These are phyloP conservation scores for Champsocephalus gunnari DNA, from an alignment of 2,797 vertebrate species.

Conservation along the genomic window DNA sequence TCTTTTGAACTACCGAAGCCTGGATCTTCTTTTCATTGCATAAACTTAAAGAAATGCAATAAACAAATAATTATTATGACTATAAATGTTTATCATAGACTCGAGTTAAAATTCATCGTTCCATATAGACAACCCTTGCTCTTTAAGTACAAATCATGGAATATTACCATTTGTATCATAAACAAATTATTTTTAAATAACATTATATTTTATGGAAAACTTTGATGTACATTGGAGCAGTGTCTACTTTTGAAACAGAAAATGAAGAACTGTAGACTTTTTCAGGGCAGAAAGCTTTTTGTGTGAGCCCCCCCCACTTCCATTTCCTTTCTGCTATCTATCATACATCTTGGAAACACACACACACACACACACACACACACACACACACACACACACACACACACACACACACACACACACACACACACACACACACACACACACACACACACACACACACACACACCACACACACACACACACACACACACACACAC, in stretches of 20 bases:
- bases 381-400: constrained; percentile 7
- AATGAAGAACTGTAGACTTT: not conserved
- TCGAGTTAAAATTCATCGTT: not conserved
- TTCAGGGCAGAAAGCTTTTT: not conserved
- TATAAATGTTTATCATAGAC: not conserved
- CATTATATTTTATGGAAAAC: not conserved
- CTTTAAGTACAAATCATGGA: constrained; percentile 2
- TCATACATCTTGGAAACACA: constrained; percentile 34
- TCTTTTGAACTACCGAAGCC: too few relatives aligned
- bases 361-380: constrained; percentile 2
- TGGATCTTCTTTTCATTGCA: not conserved
- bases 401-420: not conserved
- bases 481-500: not conserved
- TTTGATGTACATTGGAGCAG: not conserved
- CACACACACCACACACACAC: too few relatives aligned
- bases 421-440: constrained; percentile 8
- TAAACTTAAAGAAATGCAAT: not conserved
- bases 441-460: constrained; percentile 8
- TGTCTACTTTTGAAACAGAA: not conserved
- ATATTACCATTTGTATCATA: not conserved
- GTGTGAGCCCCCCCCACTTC: not conserved
- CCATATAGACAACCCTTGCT: not conserved
- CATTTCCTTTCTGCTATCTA: not conserved
- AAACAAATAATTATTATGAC: not conserved
- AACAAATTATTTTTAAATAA: not conserved